phyloP scores from a whole-genome alignment of 1,140 invertebrate species.

The Maniola jurtina region DNA sequence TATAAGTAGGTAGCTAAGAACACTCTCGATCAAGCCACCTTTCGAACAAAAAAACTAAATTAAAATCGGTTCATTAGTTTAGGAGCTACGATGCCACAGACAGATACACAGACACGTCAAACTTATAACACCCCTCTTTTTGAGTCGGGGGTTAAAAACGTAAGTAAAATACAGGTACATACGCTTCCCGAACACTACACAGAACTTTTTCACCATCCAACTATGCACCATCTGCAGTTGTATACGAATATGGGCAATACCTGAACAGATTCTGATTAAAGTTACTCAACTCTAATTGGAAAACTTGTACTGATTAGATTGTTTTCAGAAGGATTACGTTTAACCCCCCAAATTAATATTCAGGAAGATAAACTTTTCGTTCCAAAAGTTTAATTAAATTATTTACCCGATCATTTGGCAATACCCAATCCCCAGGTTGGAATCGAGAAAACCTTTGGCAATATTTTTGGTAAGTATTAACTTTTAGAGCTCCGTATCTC shows the following conservation, averaged over 20 bases:
- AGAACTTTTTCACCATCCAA: slow-evolving; percentile 3
- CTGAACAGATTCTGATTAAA: slow-evolving; percentile 18
- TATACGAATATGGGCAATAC: background rate
- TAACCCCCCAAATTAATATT: slow-evolving; percentile 17
- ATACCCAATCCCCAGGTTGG: background rate
- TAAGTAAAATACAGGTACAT: too few species aligned
- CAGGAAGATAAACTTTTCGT: slow-evolving; percentile 15
- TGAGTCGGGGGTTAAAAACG: too few species aligned
- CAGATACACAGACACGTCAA: too few species aligned
- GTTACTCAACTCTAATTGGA: slow-evolving; percentile 15
- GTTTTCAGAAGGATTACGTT: slow-evolving; percentile 17
- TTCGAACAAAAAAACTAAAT: too few species aligned
- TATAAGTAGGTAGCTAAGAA: too few species aligned
- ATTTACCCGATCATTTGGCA: slow-evolving; percentile 5
- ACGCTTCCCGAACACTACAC: too few species aligned
- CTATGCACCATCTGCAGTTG: background rate
- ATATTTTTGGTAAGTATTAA: background rate
- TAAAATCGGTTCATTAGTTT: too few species aligned
- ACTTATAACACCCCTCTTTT: too few species aligned
- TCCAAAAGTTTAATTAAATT: slow-evolving; percentile 12
- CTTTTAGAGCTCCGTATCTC: too few species aligned
- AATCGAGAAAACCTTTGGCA: background rate
- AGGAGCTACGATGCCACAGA: too few species aligned
- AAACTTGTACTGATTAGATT: slow-evolving; percentile 17
- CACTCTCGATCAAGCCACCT: too few species aligned